Conservation (phyloP, 2,797 vertebrate genomes). For the Esox lucius region DNA sequence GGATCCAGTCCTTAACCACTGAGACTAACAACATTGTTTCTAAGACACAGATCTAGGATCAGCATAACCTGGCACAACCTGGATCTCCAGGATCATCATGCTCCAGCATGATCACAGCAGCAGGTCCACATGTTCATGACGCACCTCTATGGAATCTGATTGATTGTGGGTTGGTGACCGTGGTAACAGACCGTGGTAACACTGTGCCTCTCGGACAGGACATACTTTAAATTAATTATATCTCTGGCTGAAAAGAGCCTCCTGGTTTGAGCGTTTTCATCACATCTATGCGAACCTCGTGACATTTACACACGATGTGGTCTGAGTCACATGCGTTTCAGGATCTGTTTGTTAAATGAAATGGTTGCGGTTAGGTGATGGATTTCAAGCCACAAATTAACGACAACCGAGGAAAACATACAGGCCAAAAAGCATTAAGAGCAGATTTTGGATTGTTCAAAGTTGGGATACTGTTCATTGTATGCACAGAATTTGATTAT, state of each 20-base stretch:
- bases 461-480: not conserved
- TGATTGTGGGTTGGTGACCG: constrained; percentile 63
- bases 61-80: constrained; percentile 1
- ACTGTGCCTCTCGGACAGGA: constrained; percentile 15
- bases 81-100: constrained; percentile 39
- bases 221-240: constrained; percentile 57
- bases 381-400: not conserved
- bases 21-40: too few relatives aligned
- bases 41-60: too few relatives aligned
- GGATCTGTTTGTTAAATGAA: constrained; percentile 3
- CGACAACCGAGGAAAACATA: not conserved
- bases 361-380: not conserved
- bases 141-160: constrained; percentile 66
- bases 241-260: constrained; percentile 27
- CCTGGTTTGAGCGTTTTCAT: constrained; percentile 24
- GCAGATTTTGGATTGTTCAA: not conserved
- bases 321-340: constrained; percentile 19
- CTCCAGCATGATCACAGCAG: constrained; percentile 43
- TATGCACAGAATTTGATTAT: not conserved
- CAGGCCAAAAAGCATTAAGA: not conserved
- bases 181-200: not conserved
- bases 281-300: constrained; percentile 15
- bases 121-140: constrained; percentile 45
- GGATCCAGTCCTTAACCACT: not conserved
- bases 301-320: constrained; percentile 36